Percentiles rank a stretch among this genome's conserved stretches.
Conservation (phyloP, 2,113 vertebrate genomes). For the Perca schrenkii region DNA sequence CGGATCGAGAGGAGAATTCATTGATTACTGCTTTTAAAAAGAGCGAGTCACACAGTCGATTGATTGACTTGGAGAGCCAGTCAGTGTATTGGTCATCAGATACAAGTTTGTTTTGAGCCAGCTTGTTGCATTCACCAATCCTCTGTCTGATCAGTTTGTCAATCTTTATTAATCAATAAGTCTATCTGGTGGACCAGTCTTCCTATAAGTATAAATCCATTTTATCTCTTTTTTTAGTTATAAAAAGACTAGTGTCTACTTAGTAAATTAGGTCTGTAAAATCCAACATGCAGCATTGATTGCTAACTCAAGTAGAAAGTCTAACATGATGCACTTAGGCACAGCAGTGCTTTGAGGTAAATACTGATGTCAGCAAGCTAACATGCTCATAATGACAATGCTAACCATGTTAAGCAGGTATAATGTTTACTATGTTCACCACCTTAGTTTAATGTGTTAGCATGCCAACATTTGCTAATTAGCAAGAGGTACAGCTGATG, state of each 20-base stretch:
- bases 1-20: slow-evolving; percentile 9
- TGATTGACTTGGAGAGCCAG: slow-evolving; percentile 34
- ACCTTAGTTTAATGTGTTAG: neutral
- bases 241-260: slow-evolving; percentile 11
- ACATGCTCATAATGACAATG: neutral
- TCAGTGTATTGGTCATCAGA: slow-evolving; percentile 55
- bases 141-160: slow-evolving; percentile 61
- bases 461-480: neutral
- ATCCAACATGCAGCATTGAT: slow-evolving; percentile 33
- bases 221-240: slow-evolving; percentile 20
- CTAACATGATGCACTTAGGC: neutral
- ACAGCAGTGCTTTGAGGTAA: neutral
- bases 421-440: neutral
- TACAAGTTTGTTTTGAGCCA: slow-evolving; percentile 55
- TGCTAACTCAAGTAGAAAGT: slow-evolving; percentile 11
- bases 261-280: slow-evolving; percentile 13
- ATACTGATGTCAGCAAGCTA: neutral
- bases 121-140: slow-evolving; percentile 62
- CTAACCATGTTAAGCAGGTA: neutral
- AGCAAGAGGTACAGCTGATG: neutral
- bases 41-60: slow-evolving; percentile 7
- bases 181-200: slow-evolving; percentile 41
- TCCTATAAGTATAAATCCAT: slow-evolving; percentile 63
- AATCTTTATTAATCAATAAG: slow-evolving; percentile 43
- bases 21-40: slow-evolving; percentile 43